Conservation (phyloP, 2,113 vertebrate genomes). For the Mugil cephalus region DNA sequence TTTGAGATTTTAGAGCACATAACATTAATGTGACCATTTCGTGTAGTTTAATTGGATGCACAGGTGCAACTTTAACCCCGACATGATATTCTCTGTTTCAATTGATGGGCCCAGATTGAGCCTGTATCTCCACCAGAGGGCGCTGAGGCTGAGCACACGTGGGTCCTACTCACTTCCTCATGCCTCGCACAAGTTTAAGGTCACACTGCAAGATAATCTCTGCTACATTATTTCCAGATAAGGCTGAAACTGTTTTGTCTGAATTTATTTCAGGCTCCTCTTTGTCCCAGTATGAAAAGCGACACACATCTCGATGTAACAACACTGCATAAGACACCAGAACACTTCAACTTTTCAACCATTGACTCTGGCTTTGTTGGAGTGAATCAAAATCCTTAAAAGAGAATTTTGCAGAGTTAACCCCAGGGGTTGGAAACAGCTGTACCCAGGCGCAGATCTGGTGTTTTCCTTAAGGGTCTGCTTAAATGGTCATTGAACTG, state of each 20-base stretch:
- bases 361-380: too few relatives aligned
- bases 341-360: too few relatives aligned
- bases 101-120: too few relatives aligned
- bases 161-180: background rate
- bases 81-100: background rate
- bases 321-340: background rate
- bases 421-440: background rate
- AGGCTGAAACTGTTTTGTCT: background rate
- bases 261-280: background rate
- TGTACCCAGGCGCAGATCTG: background rate
- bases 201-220: background rate
- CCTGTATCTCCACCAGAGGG: constrained; percentile 49
- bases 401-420: background rate
- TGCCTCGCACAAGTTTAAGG: background rate
- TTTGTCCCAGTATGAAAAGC: too few relatives aligned
- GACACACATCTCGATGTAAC: too few relatives aligned
- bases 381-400: background rate
- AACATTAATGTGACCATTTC: too few relatives aligned
- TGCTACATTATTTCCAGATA: background rate
- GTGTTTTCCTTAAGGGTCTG: background rate
- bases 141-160: background rate
- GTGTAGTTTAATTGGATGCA: background rate
- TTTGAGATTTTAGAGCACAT: too few relatives aligned
- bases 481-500: constrained; percentile 12
- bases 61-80: background rate